Conservation (phyloP, 2,888 invertebrate genomes). For the Sphaerophoria rueppellii region DNA sequence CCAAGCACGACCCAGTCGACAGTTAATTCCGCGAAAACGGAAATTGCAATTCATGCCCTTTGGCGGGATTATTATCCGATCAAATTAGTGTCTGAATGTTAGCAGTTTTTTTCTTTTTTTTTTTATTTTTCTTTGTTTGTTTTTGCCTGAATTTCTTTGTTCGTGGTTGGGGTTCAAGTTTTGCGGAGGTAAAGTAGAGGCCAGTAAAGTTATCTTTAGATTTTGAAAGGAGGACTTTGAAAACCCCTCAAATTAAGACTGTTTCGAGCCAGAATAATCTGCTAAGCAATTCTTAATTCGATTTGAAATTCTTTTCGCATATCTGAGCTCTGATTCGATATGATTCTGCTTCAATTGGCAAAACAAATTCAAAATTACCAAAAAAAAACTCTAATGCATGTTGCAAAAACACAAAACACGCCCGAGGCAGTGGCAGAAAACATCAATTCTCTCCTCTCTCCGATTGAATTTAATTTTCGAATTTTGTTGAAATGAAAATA, state of each 20-base stretch:
- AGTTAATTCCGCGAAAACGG: slow-evolving; percentile 82
- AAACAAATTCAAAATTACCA: slow-evolving; percentile 23
- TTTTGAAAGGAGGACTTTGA: too few species aligned
- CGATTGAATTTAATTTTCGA: slow-evolving; percentile 42
- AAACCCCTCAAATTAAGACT: too few species aligned
- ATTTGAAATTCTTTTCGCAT: too few species aligned
- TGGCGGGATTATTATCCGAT: slow-evolving; percentile 81
- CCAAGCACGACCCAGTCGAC: slow-evolving; percentile 75
- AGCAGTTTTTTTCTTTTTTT: slow-evolving; percentile 50
- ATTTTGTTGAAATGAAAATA: slow-evolving; percentile 47
- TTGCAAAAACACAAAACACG: slow-evolving; percentile 27
- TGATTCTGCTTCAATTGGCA: slow-evolving; percentile 1
- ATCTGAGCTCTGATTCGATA: not conserved
- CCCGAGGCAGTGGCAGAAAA: slow-evolving; percentile 29
- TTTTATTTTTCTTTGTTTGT: slow-evolving; percentile 48
- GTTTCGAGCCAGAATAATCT: too few species aligned
- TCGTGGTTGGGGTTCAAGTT: not conserved
- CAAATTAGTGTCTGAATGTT: slow-evolving; percentile 80
- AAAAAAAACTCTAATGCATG: slow-evolving; percentile 5
- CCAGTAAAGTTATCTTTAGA: too few species aligned
- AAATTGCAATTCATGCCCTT: slow-evolving; percentile 82
- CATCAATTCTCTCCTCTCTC: slow-evolving; percentile 13
- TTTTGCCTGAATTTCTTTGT: slow-evolving; percentile 43
- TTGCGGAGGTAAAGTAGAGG: too few species aligned
- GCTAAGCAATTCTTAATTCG: too few species aligned